These are phyloP conservation scores for Pyrgilauda ruficollis DNA, from an alignment of 2,113 vertebrate genomes.

Conservation along the genomic window DNA sequence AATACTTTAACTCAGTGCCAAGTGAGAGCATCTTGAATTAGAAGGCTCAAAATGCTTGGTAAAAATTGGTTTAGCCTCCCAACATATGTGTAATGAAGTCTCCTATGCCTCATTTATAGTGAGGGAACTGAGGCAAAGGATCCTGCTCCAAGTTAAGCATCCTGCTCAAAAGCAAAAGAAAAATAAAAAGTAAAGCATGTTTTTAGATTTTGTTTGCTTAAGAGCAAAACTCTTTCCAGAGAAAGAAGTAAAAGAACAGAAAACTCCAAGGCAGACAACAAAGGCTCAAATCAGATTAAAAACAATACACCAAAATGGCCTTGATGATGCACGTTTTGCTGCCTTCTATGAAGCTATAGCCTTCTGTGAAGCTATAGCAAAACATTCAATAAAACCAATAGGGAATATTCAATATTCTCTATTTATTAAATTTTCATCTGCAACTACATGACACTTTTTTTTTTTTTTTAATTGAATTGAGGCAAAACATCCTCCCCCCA, in stretches of 20 bases:
- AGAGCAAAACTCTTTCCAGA: background rate
- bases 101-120: background rate
- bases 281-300: background rate
- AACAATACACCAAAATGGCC: background rate
- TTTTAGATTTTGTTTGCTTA: background rate
- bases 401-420: background rate
- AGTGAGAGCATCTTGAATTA: background rate
- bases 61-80: background rate
- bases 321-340: background rate
- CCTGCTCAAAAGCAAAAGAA: background rate
- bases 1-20: background rate
- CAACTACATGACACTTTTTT: background rate
- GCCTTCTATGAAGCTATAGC: background rate
- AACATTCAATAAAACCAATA: background rate
- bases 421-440: background rate
- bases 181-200: background rate
- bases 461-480: background rate
- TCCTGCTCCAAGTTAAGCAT: background rate
- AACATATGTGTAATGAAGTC: background rate
- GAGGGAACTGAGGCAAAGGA: background rate
- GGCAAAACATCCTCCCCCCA: background rate
- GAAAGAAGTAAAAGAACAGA: background rate
- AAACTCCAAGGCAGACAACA: background rate
- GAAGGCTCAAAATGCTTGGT: background rate
- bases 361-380: background rate